Evolutionary conservation across 2,888 invertebrate genomes (phyloP), one percentile per base, ranked within the genome.

Genomic region (Alloplasta piceator): DNA sequence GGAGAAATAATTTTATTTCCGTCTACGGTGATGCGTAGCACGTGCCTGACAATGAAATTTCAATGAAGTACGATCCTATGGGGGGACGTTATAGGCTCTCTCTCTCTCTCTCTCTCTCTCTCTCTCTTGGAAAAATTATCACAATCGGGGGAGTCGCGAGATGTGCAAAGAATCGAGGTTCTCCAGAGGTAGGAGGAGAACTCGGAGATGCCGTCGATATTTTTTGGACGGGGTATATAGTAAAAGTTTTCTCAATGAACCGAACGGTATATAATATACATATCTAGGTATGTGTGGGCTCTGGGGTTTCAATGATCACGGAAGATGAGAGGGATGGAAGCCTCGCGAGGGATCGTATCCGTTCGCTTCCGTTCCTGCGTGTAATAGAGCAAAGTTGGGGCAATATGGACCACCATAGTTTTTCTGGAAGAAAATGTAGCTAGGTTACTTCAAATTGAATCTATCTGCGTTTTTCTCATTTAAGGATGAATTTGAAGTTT

Each of bases 21-120:
- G 43, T 66, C 39, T 48, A 36, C 9, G 38, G 56, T 9, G 6
- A 61, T 16, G 36, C 60, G 71, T 48, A 76, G 77, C 81, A 81
- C 81, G 81, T 78, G 81, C 81, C 81, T 60, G 38, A 55, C 67
- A 63, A 78, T 68, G 43, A 74, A 74, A 81, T 78, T 74, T 81
- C 74, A 70, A 74, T 74, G 61, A 71, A 74, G 56, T 43, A 55
- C 41, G 66, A 71, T 74, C 74, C 50, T 61, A 78, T 66, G 36
- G 3, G 12, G 12, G 52, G 48, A 6, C 48, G 48, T n/a, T n/a
- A n/a, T n/a, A n/a, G n/a, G n/a, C n/a, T n/a, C n/a, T n/a, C n/a
- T n/a, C n/a, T n/a, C n/a, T n/a, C n/a, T n/a, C n/a, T n/a, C n/a
- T n/a, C n/a, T n/a, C n/a, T n/a, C n/a, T n/a, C n/a, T n/a, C n/a